Evolutionary conservation across 2,113 vertebrate genomes (phyloP).

Genomic region (Periophthalmodon schlosseri): DNA sequence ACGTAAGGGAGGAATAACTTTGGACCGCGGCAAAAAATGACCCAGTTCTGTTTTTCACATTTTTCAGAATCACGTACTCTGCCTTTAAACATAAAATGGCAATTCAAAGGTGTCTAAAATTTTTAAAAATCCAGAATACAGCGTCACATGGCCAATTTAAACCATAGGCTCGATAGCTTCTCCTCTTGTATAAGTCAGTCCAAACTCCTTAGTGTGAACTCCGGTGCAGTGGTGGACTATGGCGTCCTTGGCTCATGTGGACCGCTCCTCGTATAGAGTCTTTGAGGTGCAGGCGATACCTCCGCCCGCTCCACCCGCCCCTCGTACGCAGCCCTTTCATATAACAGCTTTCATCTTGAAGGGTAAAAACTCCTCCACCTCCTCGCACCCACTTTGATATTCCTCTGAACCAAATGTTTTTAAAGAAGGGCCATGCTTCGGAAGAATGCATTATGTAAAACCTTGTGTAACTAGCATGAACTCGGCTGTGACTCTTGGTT

Average conservation of each 20-base stretch:
- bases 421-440: background rate
- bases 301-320: background rate
- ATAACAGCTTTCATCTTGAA: constrained; percentile 6
- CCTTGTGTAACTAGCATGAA: background rate
- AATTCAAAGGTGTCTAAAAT: no score
- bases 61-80: no score
- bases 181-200: background rate
- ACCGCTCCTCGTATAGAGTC: background rate
- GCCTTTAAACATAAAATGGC: no score
- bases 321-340: background rate
- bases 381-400: background rate
- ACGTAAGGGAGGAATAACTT: no score
- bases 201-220: background rate
- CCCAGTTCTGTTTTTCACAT: no score
- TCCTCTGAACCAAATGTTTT: constrained; percentile 9
- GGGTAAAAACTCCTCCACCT: constrained; percentile 12
- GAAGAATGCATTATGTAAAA: constrained; percentile 11
- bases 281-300: background rate
- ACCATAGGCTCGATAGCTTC: background rate
- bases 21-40: no score
- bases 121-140: background rate
- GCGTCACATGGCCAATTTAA: background rate
- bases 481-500: background rate
- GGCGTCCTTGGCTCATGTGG: background rate
- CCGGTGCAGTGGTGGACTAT: background rate